Evolutionary conservation across 2,888 invertebrate species (phyloP), one percentile per base, ranked within the genome.

Genomic region (Myopa testacea): DNA sequence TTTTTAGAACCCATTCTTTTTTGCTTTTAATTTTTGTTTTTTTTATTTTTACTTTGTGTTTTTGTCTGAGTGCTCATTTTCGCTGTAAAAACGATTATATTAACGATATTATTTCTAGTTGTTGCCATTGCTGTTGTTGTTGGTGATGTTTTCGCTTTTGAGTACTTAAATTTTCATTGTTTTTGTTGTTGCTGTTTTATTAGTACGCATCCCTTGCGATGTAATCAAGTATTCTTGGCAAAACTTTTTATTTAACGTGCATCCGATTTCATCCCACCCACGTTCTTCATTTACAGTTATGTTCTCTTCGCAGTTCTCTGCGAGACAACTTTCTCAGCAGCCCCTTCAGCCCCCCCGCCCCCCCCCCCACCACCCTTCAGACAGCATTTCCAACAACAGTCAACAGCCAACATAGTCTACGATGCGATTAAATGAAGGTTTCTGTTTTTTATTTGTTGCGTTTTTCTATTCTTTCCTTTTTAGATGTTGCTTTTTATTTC

Each of bases 161-260:
- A 45, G 1, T 45, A 45, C 45, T 45, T 3, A 2, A 45, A 55
- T 55, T 70, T 14, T 70, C 62, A 5, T 55, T 38, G 14, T 63
- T 38, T 37, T 74, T 50, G 52, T 37, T 38, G 26, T 62, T 73
- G 19, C 34, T 75, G 50, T 70, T 26, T 26, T 70, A 79, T 74
- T 71, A 77, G 78, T 78, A 75, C 78, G 76, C 77, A 62, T 80
- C 70, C 40, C 73, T 80, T 80, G 65, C 78, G 78, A 77, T 78
- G 63, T 65, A 74, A 74, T 74, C 74, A 74, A 74, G 74, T 50
- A 63, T 34, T 74, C 50, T 50, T 65, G 8, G 52, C 7, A 65
- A 74, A 45, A 74, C 63, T 74, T 74, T 37, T 74, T 37, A 45
- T 45, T 45, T 10, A 45, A 6, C 45, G 6, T 3, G 45, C 45